These are phyloP conservation scores for Astropecten irregularis DNA, from an alignment of 53 echinoderm and acorn worm species.

Conservation along the genomic window DNA sequence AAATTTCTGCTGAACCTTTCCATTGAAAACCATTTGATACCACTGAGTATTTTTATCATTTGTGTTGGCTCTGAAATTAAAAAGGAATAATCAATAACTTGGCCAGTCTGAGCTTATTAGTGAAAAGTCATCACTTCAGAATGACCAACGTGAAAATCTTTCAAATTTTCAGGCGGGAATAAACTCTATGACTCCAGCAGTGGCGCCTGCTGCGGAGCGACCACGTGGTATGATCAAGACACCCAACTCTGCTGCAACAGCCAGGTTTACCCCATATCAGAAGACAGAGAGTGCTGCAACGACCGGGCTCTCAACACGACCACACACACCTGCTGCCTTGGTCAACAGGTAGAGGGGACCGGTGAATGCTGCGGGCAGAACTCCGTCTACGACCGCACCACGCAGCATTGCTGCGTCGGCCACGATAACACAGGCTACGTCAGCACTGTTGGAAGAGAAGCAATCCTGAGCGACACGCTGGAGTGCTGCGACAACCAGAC, in stretches of 20 bases:
- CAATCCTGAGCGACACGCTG: not conserved
- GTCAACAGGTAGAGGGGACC: not conserved
- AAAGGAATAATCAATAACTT: too few species aligned
- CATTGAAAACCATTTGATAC: too few species aligned
- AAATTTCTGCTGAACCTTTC: too few species aligned
- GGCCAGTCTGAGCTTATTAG: too few species aligned
- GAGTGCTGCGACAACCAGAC: conserved; percentile 57
- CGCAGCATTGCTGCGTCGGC: conserved; percentile 60
- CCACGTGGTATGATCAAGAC: conserved; percentile 41
- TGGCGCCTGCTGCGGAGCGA: conserved; percentile 57
- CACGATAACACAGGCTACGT: not conserved
- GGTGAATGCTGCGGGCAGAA: conserved; percentile 51
- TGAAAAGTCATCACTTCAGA: too few species aligned
- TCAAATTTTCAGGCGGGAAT: not conserved
- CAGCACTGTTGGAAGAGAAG: not conserved
- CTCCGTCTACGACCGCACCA: conserved; percentile 28
- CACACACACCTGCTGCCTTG: conserved; percentile 57
- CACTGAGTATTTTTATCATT: too few species aligned
- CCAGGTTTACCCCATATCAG: not conserved
- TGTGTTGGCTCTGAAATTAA: too few species aligned
- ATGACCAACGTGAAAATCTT: too few species aligned
- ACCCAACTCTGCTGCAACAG: conserved; percentile 65
- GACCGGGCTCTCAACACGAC: conserved; percentile 17
- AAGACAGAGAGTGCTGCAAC: conserved; percentile 48
- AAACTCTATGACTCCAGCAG: not conserved